phyloP scores from a whole-genome alignment of 2,797 vertebrate species.

The Hemitrygon akajei region DNA sequence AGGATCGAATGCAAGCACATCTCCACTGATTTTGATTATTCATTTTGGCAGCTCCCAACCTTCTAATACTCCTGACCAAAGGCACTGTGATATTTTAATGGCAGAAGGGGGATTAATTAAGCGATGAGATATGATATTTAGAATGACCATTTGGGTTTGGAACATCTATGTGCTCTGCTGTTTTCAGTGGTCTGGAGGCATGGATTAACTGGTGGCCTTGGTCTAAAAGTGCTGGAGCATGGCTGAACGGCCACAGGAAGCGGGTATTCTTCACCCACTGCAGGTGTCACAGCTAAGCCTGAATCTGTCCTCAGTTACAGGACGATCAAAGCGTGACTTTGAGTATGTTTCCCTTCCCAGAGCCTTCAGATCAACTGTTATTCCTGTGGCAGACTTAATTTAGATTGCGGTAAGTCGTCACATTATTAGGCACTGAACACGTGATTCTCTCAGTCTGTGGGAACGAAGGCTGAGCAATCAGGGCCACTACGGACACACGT shows the following conservation, averaged over 20 bases:
- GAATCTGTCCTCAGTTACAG: constrained; percentile 16
- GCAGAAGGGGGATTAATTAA: not conserved
- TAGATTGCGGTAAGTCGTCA: not conserved
- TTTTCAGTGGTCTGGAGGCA: not conserved
- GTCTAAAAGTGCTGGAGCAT: not conserved
- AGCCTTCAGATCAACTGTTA: not conserved
- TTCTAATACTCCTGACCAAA: not conserved
- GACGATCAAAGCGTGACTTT: not conserved
- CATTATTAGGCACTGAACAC: not conserved
- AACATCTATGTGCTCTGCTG: not conserved
- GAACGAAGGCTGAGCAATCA: not conserved
- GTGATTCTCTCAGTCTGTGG: not conserved
- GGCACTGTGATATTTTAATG: not conserved
- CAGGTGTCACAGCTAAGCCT: not conserved
- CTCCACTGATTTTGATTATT: constrained; percentile 44
- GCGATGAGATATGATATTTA: not conserved
- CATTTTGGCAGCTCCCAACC: not conserved
- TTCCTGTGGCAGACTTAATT: not conserved
- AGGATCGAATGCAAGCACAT: not conserved
- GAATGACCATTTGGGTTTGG: not conserved
- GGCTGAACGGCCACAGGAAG: not conserved
- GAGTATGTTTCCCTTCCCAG: not conserved
- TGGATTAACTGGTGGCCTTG: not conserved
- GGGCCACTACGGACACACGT: not conserved
- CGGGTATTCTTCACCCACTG: not conserved